Evolutionary conservation across 2,797 vertebrate species (phyloP), one percentile per base, ranked within the genome.

Genomic region (Urophycis tenuis): DNA sequence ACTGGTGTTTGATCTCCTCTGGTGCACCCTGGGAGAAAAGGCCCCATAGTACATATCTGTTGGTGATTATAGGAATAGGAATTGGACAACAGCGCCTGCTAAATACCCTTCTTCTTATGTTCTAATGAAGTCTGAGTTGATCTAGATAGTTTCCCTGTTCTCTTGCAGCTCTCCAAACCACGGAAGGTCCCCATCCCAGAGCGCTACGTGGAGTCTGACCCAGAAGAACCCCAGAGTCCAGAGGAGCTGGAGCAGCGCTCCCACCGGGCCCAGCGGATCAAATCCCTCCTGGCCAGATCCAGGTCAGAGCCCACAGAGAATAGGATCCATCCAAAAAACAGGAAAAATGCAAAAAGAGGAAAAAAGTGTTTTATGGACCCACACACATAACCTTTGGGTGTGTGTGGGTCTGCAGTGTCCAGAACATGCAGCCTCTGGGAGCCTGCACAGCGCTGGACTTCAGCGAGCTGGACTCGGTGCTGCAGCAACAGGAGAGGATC

Each of bases 401-500:
- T 75, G 41, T 74, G 31, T 73, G 29, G 11, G 71, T 64, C 29
- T 35, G 32, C 86, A 96, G 96, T 82, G 91, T 94, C 82, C 95
- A 94, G 90, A 95, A 94, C 86, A 87, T 94, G 0, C 93, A 93
- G 83, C 89, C 91, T 9, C 60, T 64, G 0, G 74, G 77, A 1
- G 15, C 1, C 29, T 30, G 70, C 5, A 75, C 80, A 0, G 53
- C 79, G 0, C 82, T 91, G 82, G 94, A 92, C 82, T 87, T 93
- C 29, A 86, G 86, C 2, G 95, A 96, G 85, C 90, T 96, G 88
- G 95, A 96, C 91, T 88, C 91, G 0, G 95, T 92, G 80, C 88
- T 97, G 25, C 94, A 95, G 86, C 95, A 96, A 85, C 96, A 97
- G 91, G 92, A 98, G 86, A 94, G 94, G 82, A 96, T 98, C 91